Percentiles rank a stretch among this genome's conserved stretches.
phyloP scores from a whole-genome alignment of 2,888 invertebrate species.

The Notocelia uddmanniana region DNA sequence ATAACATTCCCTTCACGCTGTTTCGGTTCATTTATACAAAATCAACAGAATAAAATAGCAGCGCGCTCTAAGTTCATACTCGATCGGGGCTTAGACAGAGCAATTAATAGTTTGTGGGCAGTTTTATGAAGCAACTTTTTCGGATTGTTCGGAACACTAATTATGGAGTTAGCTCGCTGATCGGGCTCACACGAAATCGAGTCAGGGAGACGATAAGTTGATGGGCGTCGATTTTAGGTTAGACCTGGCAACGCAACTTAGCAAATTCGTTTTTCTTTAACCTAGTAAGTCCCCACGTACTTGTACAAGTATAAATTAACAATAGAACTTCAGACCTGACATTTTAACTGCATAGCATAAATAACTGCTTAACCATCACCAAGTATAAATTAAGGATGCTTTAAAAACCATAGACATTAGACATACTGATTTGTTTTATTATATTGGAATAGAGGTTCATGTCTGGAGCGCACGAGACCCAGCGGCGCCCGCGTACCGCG shows the following conservation, averaged over 20 bases:
- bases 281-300: no score
- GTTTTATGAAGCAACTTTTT: conserved; percentile 63
- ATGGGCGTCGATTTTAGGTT: background rate
- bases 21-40: conserved; percentile 14
- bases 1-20: background rate
- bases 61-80: conserved; percentile 18
- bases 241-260: background rate
- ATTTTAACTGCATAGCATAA: no score
- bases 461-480: no score
- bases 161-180: conserved; percentile 57
- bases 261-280: background rate
- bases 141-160: conserved; percentile 62
- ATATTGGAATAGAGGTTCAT: no score
- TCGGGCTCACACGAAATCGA: conserved; percentile 44
- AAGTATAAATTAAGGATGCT: no score
- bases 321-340: no score
- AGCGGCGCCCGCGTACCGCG: no score
- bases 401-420: no score
- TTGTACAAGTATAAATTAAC: no score
- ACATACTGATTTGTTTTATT: no score
- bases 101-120: conserved; percentile 63
- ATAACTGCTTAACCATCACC: no score
- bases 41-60: conserved; percentile 21
- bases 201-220: conserved; percentile 22
- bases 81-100: conserved; percentile 52